phyloP scores from a whole-genome alignment of 2,888 invertebrate genomes.

The Limnephilus lunatus region DNA sequence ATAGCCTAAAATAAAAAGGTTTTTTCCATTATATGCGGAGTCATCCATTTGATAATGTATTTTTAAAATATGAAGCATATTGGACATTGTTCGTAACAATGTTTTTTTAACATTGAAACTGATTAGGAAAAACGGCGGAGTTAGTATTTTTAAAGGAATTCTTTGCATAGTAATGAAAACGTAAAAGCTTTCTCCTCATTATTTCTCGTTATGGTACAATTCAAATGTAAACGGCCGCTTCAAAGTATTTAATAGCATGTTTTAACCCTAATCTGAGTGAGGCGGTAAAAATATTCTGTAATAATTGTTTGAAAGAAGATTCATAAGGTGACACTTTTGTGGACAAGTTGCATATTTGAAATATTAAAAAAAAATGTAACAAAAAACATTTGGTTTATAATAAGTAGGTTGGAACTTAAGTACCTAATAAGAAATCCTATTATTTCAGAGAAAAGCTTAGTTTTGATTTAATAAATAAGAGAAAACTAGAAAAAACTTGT shows the following conservation, averaged over 20 bases:
- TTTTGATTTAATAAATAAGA: too few species aligned
- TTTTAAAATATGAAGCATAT: slow-evolving; percentile 28
- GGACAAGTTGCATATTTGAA: too few species aligned
- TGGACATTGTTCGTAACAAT: slow-evolving; percentile 30
- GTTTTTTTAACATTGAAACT: slow-evolving; percentile 32
- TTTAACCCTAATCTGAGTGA: neutral
- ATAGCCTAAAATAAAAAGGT: neutral
- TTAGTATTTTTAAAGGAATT: slow-evolving; percentile 7
- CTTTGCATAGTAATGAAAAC: slow-evolving; percentile 7
- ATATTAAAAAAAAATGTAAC: too few species aligned
- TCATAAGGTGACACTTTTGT: too few species aligned
- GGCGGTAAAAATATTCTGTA: neutral
- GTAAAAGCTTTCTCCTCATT: slow-evolving; percentile 29
- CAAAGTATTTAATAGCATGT: neutral
- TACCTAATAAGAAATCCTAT: too few species aligned
- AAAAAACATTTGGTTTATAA: too few species aligned
- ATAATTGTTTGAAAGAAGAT: neutral
- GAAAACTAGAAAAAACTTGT: too few species aligned
- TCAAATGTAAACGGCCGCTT: slow-evolving; percentile 25
- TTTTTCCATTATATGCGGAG: neutral
- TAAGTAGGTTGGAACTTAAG: too few species aligned
- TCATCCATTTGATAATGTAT: slow-evolving; percentile 25
- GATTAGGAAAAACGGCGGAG: slow-evolving; percentile 24
- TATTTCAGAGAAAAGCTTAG: too few species aligned
- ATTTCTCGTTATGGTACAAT: slow-evolving; percentile 27